Evolutionary conservation across 2,888 invertebrate genomes (phyloP).

Genomic region (Prenolepis imparis): DNA sequence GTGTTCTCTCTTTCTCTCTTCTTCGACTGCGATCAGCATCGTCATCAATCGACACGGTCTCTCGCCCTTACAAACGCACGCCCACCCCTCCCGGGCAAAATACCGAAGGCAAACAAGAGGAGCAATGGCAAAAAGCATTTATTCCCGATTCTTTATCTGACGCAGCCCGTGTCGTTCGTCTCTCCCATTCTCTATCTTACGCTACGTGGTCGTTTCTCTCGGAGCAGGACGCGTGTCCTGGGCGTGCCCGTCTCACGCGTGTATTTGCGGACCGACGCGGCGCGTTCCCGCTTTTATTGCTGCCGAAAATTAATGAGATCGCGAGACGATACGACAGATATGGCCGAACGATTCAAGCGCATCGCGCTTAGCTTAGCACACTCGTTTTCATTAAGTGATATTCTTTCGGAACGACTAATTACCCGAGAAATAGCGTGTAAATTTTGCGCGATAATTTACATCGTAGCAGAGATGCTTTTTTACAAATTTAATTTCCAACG

Average conservation of each 20-base stretch:
- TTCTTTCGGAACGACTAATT: neutral
- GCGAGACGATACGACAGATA: constrained; percentile 61
- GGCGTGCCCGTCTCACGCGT: constrained; percentile 85
- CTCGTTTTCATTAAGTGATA: constrained; percentile 25
- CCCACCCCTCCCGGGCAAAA: constrained; percentile 77
- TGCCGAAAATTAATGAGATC: constrained; percentile 85
- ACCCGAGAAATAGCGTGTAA: constrained; percentile 10
- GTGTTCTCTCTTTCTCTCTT: constrained; percentile 23
- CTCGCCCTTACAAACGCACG: constrained; percentile 71
- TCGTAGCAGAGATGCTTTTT: neutral
- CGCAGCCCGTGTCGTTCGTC: constrained; percentile 22
- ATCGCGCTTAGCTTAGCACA: constrained; percentile 15
- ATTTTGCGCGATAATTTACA: neutral
- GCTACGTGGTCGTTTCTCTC: constrained; percentile 50
- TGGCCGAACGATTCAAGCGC: constrained; percentile 37
- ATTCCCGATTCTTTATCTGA: constrained; percentile 69
- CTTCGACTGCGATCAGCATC: constrained; percentile 74
- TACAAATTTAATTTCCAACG: neutral
- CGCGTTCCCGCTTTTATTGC: constrained; percentile 69
- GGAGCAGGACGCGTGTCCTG: constrained; percentile 66
- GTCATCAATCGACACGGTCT: constrained; percentile 84
- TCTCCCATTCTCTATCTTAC: constrained; percentile 35
- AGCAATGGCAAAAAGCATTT: constrained; percentile 82
- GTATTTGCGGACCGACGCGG: constrained; percentile 40
- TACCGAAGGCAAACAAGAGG: constrained; percentile 85